Base-by-base conservation (phyloP, 2,797 vertebrate species). In the Megalops cyprinoides region DNA sequence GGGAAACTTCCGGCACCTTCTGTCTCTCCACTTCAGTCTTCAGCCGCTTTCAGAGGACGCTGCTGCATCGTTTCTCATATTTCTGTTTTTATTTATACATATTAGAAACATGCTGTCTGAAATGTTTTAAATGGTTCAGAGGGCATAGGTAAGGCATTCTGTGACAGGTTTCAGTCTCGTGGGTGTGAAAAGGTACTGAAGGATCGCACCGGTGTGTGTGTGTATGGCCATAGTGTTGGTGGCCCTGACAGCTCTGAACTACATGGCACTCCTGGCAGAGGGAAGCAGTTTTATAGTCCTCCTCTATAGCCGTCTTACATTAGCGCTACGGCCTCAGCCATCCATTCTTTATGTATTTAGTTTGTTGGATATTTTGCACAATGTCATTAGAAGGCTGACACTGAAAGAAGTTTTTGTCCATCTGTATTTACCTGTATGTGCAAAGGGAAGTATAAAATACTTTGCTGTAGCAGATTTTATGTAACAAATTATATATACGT, bases 81-180 rank as follows among this genome's bases (percentile, higher is more conserved):
- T 93, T 37, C 65, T 94, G 92, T 94, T 96, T 96, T 96, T 96
- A 96, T 97, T 97, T 98, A 96, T 96, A 95, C 95, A 97, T 94
- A 94, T 86, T 88, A 90, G 84, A 93, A 93, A 95, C 93, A 95
- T 93, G 94, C 93, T 76, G 78, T 80, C 76, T 94, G 96, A 95
- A 97, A 96, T 95, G 91, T 99, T 98, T 96, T 95, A 94, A 95
- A 90, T 85, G 86, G 83, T 91, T 92, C 85, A 82, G 95, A 95
- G 90, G 95, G 95, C 89, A 88, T 88, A 86, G 89, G 83, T 86
- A 92, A 86, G 87, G 90, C 86, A 82, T 84, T 76, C 92, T 81
- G 69, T 60, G 49, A 55, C 74, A 75, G 69, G 49, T 58, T 79
- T 39, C 34, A 58, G 85, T 91, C 58, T 28, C 28, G 31, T n/a